Conservation (phyloP, 92 coral and sea anemone species). For the Pocillopora grandis region DNA sequence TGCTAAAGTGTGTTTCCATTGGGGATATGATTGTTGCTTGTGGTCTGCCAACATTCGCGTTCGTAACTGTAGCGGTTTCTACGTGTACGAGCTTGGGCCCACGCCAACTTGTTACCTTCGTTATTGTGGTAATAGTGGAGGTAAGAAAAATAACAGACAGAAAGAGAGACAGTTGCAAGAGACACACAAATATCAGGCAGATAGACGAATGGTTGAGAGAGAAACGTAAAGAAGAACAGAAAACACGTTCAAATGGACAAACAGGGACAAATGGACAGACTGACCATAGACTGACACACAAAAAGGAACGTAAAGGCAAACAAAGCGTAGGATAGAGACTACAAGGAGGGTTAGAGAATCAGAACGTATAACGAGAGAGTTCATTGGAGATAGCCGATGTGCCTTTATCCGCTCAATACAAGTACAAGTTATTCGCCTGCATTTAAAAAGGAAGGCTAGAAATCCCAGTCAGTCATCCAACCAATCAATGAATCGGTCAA, state of each 20-base stretch:
- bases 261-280: neutral
- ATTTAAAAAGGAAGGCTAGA: too few species aligned
- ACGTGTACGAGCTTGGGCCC: constrained; percentile 50
- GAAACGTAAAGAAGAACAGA: neutral
- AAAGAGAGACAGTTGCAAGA: neutral
- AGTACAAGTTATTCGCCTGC: too few species aligned
- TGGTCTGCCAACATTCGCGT: constrained; percentile 41
- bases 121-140: constrained; percentile 43
- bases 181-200: neutral
- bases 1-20: constrained; percentile 43
- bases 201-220: neutral
- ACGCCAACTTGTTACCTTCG: constrained; percentile 13
- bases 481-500: too few species aligned
- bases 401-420: too few species aligned
- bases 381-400: too few species aligned
- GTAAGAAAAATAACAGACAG: neutral
- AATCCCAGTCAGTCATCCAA: too few species aligned
- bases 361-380: too few species aligned
- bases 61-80: constrained; percentile 68
- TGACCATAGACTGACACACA: neutral
- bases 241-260: neutral
- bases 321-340: too few species aligned
- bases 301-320: too few species aligned
- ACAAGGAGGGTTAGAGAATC: too few species aligned
- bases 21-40: constrained; percentile 3